A percentile compares a stretch with the other conserved stretches of the same genome.
Conservation (phyloP, 1,140 invertebrate genomes). For the Drosophila orosa region DNA sequence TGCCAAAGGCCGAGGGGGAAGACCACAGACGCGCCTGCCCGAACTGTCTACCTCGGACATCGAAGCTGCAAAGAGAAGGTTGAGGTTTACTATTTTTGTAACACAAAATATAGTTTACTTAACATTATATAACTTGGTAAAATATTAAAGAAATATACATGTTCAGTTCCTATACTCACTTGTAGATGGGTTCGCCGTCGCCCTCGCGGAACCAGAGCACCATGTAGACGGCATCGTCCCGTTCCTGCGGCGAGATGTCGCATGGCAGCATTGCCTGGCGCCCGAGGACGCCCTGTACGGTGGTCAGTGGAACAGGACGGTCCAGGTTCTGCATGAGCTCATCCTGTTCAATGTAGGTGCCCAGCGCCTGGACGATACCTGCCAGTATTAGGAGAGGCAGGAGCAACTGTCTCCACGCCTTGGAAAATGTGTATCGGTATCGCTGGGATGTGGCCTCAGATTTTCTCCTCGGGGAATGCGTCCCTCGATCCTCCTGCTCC, state of each 20-base stretch:
- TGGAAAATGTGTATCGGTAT: neutral
- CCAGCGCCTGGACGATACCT: conserved; percentile 20
- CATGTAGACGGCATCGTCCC: conserved; percentile 92
- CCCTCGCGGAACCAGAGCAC: conserved; percentile 94
- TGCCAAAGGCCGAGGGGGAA: conserved; percentile 90
- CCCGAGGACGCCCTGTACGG: conserved; percentile 91
- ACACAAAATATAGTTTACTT: neutral
- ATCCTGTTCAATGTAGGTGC: conserved; percentile 78
- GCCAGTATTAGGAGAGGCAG: conserved; percentile 35
- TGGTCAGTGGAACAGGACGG: conserved; percentile 88
- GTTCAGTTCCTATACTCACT: conserved; percentile 85
- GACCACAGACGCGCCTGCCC: conserved; percentile 92
- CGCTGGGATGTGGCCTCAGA: neutral
- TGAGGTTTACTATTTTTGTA: neutral
- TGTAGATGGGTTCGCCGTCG: conserved; percentile 93
- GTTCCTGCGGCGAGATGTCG: conserved; percentile 90
- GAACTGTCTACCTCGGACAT: conserved; percentile 90
- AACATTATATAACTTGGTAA: neutral
- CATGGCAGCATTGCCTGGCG: conserved; percentile 92
- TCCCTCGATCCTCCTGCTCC: conserved; percentile 8
- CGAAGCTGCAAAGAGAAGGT: conserved; percentile 88
- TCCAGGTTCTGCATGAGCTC: conserved; percentile 84
- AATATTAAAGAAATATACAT: neutral
- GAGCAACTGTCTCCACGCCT: conserved; percentile 16
- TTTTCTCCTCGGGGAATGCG: conserved; percentile 1